Evolutionary conservation across 2,888 invertebrate genomes (phyloP), one percentile per base, ranked within the genome.

Genomic region (Drosophila monieri): DNA sequence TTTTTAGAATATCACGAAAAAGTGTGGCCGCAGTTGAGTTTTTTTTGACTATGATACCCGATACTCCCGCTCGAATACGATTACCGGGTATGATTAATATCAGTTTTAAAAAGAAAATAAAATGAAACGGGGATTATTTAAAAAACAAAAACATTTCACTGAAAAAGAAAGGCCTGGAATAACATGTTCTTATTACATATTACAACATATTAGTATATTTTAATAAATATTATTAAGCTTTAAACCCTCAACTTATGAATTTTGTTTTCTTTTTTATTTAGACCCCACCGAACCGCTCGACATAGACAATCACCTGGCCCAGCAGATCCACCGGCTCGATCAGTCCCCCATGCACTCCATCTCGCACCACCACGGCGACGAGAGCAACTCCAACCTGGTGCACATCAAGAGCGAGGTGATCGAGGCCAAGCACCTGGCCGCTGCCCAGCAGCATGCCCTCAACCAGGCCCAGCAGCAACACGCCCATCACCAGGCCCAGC

Each of bases 241-340:
- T 10, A 4, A 37, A 6, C 5, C 14, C 14, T 2, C 1, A 14
- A 37, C 14, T 37, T n/a, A 37, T 14, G 4, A 2, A 14, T 14
- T n/a, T 14, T n/a, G n/a, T n/a, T n/a, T n/a, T 37, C 1, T 14
- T 8, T 6, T 14, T 14, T 5, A 2, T 0, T 18, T 93, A 92
- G 94, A 94, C 80, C 94, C 96, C 92, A 94, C 95, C 84, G 94
- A 95, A 76, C 93, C 94, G 67, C 93, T 96, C 90, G 95, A 95
- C 85, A 94, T 96, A 91, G 96, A 95, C 90, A 94, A 95, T 86
- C 95, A 95, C 90, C 93, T 94, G 92, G 93, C 94, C 53, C 93
- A 94, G 89, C 91, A 91, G 90, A 91, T 91, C 60, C 91, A 91
- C 84, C 88, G 91, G 81, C 90, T 91, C 74, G 91, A 91, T 90